Evolutionary conservation across 2,888 invertebrate species (phyloP).

Genomic region (Sepioteuthis lessoniana): DNA sequence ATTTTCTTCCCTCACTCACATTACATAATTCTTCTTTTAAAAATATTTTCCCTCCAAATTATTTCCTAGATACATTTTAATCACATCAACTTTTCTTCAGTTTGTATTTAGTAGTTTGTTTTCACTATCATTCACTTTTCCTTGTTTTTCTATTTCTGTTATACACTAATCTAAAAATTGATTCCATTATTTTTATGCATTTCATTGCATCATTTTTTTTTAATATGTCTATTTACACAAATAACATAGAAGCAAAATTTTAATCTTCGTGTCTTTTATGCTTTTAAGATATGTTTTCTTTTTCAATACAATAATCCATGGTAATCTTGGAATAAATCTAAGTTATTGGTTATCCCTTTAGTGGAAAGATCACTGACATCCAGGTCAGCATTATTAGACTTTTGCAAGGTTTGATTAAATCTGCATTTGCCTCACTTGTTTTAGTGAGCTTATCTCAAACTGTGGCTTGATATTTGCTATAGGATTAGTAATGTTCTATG

Average conservation of each 20-base stretch:
- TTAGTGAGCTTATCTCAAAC: constrained; percentile 9
- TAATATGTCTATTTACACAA: no score
- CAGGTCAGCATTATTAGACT: constrained; percentile 20
- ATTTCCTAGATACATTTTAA: background rate
- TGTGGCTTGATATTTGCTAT: background rate
- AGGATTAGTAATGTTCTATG: background rate
- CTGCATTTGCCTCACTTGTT: constrained; percentile 1
- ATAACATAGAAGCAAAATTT: no score
- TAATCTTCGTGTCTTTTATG: background rate
- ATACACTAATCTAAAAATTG: no score
- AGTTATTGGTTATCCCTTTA: constrained; percentile 9
- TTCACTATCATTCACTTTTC: background rate
- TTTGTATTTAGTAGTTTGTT: background rate
- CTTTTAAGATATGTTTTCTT: background rate
- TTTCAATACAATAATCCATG: background rate
- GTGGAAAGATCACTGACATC: constrained; percentile 5
- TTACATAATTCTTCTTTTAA: background rate
- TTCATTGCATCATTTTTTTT: no score
- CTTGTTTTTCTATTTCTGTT: background rate
- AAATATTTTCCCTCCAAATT: background rate
- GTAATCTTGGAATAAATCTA: background rate
- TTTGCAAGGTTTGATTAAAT: constrained; percentile 14
- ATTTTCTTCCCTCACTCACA: background rate
- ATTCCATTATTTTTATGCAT: no score
- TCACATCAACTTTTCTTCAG: background rate